Percentiles rank a stretch among this genome's conserved stretches.
These are phyloP conservation scores for Gibbula magus DNA, from an alignment of 2,888 invertebrate genomes.

Conservation along the genomic window DNA sequence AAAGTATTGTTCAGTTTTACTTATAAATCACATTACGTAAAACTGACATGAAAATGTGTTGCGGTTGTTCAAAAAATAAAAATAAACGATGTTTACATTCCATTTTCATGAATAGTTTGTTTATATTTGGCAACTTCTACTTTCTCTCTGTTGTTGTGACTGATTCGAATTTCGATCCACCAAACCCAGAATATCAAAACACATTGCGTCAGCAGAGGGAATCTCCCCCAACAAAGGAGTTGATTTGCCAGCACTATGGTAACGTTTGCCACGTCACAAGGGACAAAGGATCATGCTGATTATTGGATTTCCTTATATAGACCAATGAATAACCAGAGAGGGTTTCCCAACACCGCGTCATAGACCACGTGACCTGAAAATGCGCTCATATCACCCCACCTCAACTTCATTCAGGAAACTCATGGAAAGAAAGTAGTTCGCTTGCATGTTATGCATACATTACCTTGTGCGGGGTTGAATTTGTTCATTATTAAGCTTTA, in stretches of 20 bases:
- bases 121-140: too few species aligned
- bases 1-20: too few species aligned
- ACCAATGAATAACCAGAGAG: slow-evolving; percentile 15
- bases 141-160: too few species aligned
- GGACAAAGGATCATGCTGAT: neutral
- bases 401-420: slow-evolving; percentile 31
- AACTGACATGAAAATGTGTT: too few species aligned
- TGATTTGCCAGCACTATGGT: slow-evolving; percentile 6
- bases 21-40: too few species aligned
- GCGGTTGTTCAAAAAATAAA: too few species aligned
- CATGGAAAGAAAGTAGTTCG: slow-evolving; percentile 7
- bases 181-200: neutral
- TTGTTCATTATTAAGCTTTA: too few species aligned
- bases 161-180: neutral
- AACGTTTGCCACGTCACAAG: slow-evolving; percentile 7
- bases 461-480: neutral
- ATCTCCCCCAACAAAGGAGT: neutral
- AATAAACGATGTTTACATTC: too few species aligned
- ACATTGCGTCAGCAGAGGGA: slow-evolving; percentile 23
- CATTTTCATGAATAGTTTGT: too few species aligned
- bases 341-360: slow-evolving; percentile 19
- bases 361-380: slow-evolving; percentile 17
- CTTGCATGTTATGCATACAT: neutral
- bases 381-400: slow-evolving; percentile 31
- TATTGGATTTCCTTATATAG: slow-evolving; percentile 24